These are phyloP conservation scores for Marmota monax DNA, from an alignment of 2,113 vertebrate genomes.

Conservation along the genomic window DNA sequence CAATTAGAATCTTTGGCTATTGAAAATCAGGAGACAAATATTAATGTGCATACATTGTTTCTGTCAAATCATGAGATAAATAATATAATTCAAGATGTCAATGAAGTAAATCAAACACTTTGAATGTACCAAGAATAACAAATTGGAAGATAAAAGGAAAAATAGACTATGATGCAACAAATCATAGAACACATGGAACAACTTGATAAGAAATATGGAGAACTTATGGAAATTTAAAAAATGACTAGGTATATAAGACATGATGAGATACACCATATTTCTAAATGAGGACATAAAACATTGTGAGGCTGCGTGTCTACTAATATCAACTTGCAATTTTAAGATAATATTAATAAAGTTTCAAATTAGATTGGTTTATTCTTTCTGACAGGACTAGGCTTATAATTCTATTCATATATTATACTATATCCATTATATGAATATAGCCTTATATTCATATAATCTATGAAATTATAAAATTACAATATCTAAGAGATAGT, in stretches of 20 bases:
- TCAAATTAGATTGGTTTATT: not conserved
- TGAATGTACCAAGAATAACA: not conserved
- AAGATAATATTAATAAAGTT: not conserved
- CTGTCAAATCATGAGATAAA: not conserved
- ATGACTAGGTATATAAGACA: not conserved
- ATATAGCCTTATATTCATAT: no score
- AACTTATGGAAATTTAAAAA: not conserved
- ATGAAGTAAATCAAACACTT: conserved; percentile 18
- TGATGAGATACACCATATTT: not conserved
- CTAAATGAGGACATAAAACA: not conserved
- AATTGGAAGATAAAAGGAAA: not conserved
- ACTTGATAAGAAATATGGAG: not conserved
- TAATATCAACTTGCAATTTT: not conserved
- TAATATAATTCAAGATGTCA: not conserved
- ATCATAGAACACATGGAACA: not conserved
- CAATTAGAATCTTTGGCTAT: not conserved
- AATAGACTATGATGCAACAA: not conserved
- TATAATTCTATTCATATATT: no score
- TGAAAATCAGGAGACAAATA: not conserved
- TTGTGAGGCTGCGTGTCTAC: not conserved
- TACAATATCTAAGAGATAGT: not conserved
- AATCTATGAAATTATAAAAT: not conserved
- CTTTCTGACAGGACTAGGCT: not conserved
- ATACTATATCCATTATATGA: no score
- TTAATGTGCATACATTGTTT: not conserved